These are phyloP conservation scores for Phodopus roborovskii DNA, from an alignment of 2,113 vertebrate species.

Conservation along the genomic window DNA sequence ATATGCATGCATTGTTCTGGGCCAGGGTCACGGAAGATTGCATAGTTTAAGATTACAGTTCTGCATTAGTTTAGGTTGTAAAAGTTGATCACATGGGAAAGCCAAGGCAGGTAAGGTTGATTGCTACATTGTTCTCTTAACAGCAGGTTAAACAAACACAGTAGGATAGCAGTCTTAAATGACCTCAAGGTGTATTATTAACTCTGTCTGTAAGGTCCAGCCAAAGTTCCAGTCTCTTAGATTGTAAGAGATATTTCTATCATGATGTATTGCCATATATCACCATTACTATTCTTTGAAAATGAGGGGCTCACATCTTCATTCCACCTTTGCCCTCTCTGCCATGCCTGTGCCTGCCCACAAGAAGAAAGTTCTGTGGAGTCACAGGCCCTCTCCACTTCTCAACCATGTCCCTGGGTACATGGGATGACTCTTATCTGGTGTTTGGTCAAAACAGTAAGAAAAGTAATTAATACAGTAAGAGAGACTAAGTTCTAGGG, in stretches of 20 bases:
- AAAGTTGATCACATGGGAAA: not conserved
- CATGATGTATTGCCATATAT: not conserved
- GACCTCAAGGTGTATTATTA: not conserved
- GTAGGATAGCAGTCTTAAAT: not conserved
- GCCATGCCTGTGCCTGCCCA: not conserved
- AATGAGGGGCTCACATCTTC: not conserved
- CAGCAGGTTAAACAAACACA: not conserved
- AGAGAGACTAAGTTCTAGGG: not conserved
- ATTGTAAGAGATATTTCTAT: not conserved
- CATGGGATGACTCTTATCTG: not conserved
- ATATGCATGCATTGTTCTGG: not conserved
- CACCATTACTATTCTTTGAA: not conserved
- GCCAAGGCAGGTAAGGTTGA: not conserved
- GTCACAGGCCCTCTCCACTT: not conserved
- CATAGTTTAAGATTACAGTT: not conserved
- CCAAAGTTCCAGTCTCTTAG: not conserved
- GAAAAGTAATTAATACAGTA: not conserved
- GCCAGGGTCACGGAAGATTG: not conserved
- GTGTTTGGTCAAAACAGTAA: not conserved
- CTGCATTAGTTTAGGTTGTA: not conserved
- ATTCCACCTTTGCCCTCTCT: not conserved
- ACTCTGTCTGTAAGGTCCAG: not conserved
- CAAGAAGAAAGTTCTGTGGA: not conserved
- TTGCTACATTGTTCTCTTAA: not conserved
- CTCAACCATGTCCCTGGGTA: not conserved